Conservation (phyloP, 2,113 vertebrate genomes). For the Meriones unguiculatus region DNA sequence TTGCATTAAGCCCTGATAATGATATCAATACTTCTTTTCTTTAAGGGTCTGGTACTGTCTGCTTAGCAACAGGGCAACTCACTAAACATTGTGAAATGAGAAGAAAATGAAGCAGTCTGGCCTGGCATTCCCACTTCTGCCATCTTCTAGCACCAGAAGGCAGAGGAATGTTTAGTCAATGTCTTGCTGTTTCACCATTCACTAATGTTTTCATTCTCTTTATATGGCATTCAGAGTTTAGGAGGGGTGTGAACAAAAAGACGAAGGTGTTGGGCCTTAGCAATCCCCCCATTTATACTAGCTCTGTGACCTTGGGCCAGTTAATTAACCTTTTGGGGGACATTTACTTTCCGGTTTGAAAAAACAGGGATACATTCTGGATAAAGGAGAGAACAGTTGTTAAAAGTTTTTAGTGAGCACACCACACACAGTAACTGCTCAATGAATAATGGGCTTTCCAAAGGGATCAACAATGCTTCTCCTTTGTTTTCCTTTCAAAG, state of each 20-base stretch:
- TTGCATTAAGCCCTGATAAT: conserved; percentile 26
- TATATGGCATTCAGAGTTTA: background rate
- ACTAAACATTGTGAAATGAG: background rate
- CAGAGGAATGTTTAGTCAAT: background rate
- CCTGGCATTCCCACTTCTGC: background rate
- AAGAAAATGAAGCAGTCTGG: background rate
- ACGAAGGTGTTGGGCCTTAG: background rate
- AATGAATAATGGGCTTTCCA: background rate
- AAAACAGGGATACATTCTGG: background rate
- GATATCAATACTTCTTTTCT: background rate
- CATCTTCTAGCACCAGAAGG: background rate
- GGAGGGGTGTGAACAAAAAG: background rate
- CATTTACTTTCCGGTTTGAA: conserved; percentile 25
- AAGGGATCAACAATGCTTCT: background rate
- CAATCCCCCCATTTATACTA: background rate
- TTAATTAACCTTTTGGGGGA: background rate
- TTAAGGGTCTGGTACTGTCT: background rate
- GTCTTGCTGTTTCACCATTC: background rate
- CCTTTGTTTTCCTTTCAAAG: background rate
- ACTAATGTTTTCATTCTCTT: background rate
- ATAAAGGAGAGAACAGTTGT: background rate
- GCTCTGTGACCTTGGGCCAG: background rate
- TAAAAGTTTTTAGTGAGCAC: background rate
- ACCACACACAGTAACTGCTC: background rate
- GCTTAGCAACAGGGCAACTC: background rate